A percentile compares a stretch with the other conserved stretches of the same genome.
Evolutionary conservation across 2,113 vertebrate genomes (phyloP).

Genomic region (Zosterops lateralis): DNA sequence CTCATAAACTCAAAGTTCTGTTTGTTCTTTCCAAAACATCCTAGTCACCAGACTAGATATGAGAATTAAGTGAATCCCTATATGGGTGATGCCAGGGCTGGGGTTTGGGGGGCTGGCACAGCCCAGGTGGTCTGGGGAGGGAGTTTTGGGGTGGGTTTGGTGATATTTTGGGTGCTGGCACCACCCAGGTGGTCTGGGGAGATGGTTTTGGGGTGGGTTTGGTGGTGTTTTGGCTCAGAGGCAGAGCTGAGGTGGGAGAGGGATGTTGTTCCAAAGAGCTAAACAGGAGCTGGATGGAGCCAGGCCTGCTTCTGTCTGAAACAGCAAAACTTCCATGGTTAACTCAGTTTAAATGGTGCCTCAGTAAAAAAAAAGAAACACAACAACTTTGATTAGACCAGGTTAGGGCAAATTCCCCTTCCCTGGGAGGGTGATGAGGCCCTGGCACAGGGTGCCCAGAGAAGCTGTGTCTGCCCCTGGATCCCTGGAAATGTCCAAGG

Average conservation of each 20-base stretch:
- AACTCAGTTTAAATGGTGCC: background rate
- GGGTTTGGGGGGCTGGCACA: background rate
- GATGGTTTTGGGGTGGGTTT: rapidly evolving
- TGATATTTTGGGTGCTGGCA: background rate
- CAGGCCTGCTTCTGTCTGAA: background rate
- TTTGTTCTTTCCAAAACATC: too few relatives aligned
- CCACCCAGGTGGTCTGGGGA: background rate
- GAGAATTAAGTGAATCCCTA: too few relatives aligned
- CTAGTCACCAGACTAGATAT: too few relatives aligned
- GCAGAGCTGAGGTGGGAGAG: background rate
- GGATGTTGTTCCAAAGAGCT: background rate
- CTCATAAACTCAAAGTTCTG: too few relatives aligned
- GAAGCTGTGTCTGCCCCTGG: background rate
- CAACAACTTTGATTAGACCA: background rate
- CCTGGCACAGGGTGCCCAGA: background rate
- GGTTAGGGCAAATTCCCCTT: background rate
- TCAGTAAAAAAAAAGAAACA: background rate
- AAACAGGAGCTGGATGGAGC: background rate
- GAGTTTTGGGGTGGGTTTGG: background rate
- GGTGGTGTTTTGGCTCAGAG: background rate
- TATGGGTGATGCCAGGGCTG: background rate
- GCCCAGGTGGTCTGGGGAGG: background rate
- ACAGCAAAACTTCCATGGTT: background rate
- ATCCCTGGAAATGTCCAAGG: background rate
- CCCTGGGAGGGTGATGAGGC: rapidly evolving